Conservation (phyloP, 2,888 invertebrate genomes). For the Drosophila infuscata region DNA sequence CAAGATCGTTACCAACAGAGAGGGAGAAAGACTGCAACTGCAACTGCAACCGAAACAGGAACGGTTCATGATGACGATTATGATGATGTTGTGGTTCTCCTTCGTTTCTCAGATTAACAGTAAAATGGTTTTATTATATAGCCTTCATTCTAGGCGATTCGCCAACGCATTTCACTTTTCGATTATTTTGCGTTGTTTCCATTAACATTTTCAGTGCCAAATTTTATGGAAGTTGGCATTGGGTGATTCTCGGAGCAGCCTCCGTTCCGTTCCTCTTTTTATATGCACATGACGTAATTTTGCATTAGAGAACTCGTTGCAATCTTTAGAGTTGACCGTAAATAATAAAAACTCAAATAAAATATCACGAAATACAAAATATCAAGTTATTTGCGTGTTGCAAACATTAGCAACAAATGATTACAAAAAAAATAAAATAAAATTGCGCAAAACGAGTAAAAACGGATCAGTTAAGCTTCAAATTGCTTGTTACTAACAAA, state of each 20-base stretch:
- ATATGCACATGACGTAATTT: constrained; percentile 34
- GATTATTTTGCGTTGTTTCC: constrained; percentile 9
- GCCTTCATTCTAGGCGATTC: constrained; percentile 28
- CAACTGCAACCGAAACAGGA: constrained; percentile 43
- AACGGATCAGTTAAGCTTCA: constrained; percentile 56
- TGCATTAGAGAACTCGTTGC: constrained; percentile 41
- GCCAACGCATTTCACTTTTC: constrained; percentile 60
- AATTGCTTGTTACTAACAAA: constrained; percentile 10
- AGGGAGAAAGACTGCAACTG: constrained; percentile 15
- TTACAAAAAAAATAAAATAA: neutral
- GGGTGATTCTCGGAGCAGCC: neutral
- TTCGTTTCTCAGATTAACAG: neutral
- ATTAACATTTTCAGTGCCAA: constrained; percentile 42
- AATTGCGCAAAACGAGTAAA: constrained; percentile 6
- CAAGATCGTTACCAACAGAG: constrained; percentile 31
- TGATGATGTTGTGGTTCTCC: constrained; percentile 1
- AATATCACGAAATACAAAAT: constrained; percentile 32
- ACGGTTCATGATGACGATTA: constrained; percentile 8
- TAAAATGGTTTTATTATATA: neutral
- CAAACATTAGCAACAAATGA: constrained; percentile 34
- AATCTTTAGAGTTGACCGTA: constrained; percentile 37
- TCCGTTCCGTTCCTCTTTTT: neutral
- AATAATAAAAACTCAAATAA: constrained; percentile 35
- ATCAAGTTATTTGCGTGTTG: constrained; percentile 66
- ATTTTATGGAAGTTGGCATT: constrained; percentile 17